Percentiles rank a stretch among this genome's conserved stretches.
Conservation (phyloP, 2,888 invertebrate genomes). For the Mesorhabditis spiculigera region DNA sequence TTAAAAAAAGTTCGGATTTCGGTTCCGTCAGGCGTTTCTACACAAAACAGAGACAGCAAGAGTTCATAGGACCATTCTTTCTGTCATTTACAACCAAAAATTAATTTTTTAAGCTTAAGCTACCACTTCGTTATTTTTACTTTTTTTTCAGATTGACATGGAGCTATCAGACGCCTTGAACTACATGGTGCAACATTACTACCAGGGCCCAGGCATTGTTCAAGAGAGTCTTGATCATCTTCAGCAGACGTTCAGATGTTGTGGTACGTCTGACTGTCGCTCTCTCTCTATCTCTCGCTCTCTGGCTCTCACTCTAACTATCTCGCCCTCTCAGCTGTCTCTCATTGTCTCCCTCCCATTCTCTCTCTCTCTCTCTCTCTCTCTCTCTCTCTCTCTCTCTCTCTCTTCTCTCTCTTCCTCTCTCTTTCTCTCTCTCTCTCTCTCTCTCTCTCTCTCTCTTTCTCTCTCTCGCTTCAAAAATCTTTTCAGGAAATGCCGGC, state of each 20-base stretch:
- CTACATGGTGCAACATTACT: slow-evolving; percentile 59
- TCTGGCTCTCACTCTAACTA: too few relatives aligned
- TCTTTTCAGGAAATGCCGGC: slow-evolving; percentile 52
- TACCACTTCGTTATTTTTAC: not conserved
- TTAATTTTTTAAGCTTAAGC: not conserved
- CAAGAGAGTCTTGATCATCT: slow-evolving; percentile 54
- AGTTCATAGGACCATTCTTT: not conserved
- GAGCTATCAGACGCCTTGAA: slow-evolving; percentile 55
- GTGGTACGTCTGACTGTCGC: slow-evolving; percentile 33
- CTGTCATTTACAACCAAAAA: not conserved
- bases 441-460: too few relatives aligned
- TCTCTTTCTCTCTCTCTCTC: too few relatives aligned
- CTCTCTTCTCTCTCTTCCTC: too few relatives aligned
- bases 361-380: too few relatives aligned
- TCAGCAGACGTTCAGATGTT: slow-evolving; percentile 55
- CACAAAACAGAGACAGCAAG: too few relatives aligned
- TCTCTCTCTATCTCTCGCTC: too few relatives aligned
- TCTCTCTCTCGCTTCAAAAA: too few relatives aligned
- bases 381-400: too few relatives aligned
- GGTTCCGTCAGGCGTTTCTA: not conserved
- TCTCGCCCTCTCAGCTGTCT: too few relatives aligned
- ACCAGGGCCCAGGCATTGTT: slow-evolving; percentile 53
- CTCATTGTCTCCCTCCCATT: too few relatives aligned
- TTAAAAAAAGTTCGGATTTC: slow-evolving; percentile 8
- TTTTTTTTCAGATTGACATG: slow-evolving; percentile 50